Percentiles rank a stretch among this genome's conserved stretches.
These are phyloP conservation scores for Conus ventricosus DNA, from an alignment of 1,140 invertebrate genomes.

Conservation along the genomic window DNA sequence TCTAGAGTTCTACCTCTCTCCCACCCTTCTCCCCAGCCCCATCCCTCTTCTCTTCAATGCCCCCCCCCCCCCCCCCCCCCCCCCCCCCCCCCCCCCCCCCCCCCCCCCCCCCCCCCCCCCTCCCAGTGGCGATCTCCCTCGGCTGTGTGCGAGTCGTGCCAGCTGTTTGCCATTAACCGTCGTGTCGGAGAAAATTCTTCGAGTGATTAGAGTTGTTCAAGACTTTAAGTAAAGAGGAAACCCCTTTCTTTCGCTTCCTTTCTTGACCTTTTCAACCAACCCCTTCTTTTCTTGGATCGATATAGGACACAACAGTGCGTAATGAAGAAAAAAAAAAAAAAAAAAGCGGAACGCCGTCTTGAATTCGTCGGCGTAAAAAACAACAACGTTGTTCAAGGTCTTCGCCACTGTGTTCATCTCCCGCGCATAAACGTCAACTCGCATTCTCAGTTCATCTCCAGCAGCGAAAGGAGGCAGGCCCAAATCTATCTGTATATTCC, in stretches of 20 bases:
- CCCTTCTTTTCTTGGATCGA: neutral
- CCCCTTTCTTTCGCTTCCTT: neutral
- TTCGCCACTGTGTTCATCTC: no score
- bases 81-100: neutral
- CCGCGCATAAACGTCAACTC: neutral
- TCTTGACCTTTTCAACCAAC: neutral
- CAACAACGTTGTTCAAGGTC: no score
- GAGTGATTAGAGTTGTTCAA: constrained; percentile 35
- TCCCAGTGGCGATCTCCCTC: no score
- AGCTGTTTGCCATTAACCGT: constrained; percentile 33
- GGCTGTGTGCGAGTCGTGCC: neutral
- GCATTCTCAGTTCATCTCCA: neutral
- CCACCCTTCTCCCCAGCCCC: neutral
- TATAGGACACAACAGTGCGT: no score
- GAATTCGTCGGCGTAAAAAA: no score
- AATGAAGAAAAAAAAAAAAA: no score
- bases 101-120: neutral
- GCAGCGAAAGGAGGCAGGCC: neutral
- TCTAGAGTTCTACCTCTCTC: constrained; percentile 7
- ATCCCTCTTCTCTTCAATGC: neutral
- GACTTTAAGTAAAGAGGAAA: constrained; percentile 29
- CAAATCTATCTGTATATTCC: neutral
- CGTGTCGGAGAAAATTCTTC: constrained; percentile 38
- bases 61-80: neutral
- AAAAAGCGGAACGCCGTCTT: no score